Conservation (phyloP, 1,140 invertebrate species). For the Eueides isabella region DNA sequence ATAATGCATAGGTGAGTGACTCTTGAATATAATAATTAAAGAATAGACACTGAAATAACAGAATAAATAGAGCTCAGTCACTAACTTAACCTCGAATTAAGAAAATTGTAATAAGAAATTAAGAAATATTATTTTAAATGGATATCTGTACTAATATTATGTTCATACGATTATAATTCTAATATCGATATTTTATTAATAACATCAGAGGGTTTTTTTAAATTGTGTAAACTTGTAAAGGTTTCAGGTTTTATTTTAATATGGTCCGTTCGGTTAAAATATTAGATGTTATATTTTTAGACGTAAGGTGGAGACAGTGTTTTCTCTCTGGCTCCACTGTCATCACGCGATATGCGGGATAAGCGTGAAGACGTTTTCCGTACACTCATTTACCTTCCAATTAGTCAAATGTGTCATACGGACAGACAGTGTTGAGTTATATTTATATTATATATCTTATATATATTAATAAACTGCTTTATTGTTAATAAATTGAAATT, state of each 20-base stretch:
- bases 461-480: too few species aligned
- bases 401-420: too few species aligned
- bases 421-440: too few species aligned
- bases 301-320: neutral
- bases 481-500: too few species aligned
- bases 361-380: too few species aligned
- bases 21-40: neutral
- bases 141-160: neutral
- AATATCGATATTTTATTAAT: slow-evolving; percentile 2
- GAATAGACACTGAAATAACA: neutral
- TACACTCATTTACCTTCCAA: too few species aligned
- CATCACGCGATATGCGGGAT: too few species aligned
- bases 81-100: neutral
- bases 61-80: neutral
- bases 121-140: neutral
- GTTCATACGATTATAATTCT: neutral
- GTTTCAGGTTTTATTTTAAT: neutral
- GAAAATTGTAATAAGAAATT: neutral
- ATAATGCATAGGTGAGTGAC: slow-evolving; percentile 29
- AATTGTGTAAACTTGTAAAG: neutral
- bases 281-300: neutral
- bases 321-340: too few species aligned
- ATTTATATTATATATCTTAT: too few species aligned
- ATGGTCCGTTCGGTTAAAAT: neutral
- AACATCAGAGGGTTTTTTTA: neutral